These are phyloP conservation scores for Nomada ruficornis DNA, from an alignment of 2,888 invertebrate species.

Conservation along the genomic window DNA sequence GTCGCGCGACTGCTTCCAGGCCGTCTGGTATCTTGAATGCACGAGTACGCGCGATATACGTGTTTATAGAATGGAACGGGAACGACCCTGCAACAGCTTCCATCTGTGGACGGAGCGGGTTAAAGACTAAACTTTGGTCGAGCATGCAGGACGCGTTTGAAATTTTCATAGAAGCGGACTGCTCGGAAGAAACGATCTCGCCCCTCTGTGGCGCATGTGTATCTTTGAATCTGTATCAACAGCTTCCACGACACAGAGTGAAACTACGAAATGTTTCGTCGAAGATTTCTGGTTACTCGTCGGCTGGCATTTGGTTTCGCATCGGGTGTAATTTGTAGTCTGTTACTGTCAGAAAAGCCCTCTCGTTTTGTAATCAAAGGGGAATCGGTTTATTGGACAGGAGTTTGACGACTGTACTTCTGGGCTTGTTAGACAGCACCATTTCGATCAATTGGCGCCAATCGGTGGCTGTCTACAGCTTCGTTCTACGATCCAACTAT, in stretches of 20 bases:
- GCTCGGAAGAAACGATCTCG: background rate
- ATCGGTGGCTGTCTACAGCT: background rate
- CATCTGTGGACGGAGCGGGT: no score
- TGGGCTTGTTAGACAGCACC: no score
- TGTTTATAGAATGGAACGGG: slow-evolving; percentile 23
- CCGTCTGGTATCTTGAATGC: background rate
- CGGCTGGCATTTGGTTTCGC: background rate
- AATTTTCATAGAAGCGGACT: slow-evolving; percentile 3
- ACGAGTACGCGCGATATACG: slow-evolving; percentile 23
- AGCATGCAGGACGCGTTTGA: background rate
- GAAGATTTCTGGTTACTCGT: background rate
- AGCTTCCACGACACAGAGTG: background rate
- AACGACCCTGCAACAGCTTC: background rate
- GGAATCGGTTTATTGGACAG: background rate
- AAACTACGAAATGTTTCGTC: background rate
- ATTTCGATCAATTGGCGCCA: background rate
- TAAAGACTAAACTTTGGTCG: background rate
- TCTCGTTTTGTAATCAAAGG: background rate
- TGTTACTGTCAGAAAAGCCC: background rate
- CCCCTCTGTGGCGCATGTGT: background rate
- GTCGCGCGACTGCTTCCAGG: background rate
- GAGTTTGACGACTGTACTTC: background rate
- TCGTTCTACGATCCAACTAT: background rate
- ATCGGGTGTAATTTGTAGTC: background rate
- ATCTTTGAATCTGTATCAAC: background rate